Percentiles rank a stretch among this genome's conserved stretches.
Conservation (phyloP, 2,888 invertebrate species). For the Drosophila subsilvestris region DNA sequence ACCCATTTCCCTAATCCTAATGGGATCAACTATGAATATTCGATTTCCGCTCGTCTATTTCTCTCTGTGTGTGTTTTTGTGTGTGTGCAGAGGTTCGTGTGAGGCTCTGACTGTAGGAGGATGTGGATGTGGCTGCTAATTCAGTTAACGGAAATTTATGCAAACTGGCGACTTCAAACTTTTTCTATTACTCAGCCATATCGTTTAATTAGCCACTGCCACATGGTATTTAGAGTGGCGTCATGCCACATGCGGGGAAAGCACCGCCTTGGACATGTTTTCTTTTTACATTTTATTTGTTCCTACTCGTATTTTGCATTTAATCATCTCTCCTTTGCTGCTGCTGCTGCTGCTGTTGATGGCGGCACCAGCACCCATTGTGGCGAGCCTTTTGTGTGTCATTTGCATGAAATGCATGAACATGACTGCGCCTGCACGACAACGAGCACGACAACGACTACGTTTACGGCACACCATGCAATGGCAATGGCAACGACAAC, state of each 20-base stretch:
- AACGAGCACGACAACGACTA: conserved; percentile 23
- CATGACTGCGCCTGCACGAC: conserved; percentile 27
- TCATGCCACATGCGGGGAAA: conserved; percentile 6
- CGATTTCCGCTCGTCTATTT: background rate
- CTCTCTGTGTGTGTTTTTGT: background rate
- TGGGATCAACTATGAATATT: conserved; percentile 5
- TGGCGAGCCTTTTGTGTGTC: conserved; percentile 65
- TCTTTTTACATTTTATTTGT: conserved; percentile 33
- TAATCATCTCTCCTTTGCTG: conserved; percentile 61
- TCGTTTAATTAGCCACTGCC: conserved; percentile 70
- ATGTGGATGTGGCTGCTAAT: conserved; percentile 15
- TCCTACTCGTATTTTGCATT: conserved; percentile 55
- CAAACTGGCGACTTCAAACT: conserved; percentile 56
- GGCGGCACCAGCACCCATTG: conserved; percentile 56
- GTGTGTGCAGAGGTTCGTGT: background rate
- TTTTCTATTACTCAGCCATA: conserved; percentile 66
- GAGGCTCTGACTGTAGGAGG: background rate
- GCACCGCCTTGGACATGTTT: conserved; percentile 61
- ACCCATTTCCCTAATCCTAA: background rate
- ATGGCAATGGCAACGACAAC: conserved; percentile 25
- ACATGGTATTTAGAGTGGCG: conserved; percentile 47
- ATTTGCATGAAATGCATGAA: conserved; percentile 59
- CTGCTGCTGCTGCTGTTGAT: conserved; percentile 38
- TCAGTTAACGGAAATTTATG: conserved; percentile 68
- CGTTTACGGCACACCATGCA: conserved; percentile 35